Conservation (phyloP, 2,113 vertebrate species). For the Pseudopipra pipra region DNA sequence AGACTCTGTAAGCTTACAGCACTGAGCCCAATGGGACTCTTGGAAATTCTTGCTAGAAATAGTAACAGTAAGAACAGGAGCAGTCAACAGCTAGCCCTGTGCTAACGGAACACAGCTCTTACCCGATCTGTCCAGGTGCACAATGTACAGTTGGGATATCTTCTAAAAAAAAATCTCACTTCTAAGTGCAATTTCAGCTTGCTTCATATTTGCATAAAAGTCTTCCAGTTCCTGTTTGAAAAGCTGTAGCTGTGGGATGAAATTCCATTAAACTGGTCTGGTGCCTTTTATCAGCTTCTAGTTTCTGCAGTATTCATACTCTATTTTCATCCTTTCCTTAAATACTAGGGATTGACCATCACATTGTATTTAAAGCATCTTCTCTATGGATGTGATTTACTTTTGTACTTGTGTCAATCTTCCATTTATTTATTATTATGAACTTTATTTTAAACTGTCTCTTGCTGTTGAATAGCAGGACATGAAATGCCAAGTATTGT, state of each 20-base stretch:
- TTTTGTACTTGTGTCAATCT: not conserved
- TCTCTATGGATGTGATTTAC: not conserved
- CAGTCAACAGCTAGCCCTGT: not conserved
- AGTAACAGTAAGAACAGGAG: not conserved
- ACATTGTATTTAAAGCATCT: not conserved
- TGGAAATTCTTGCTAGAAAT: not conserved
- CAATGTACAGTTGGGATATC: not conserved
- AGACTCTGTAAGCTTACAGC: not conserved
- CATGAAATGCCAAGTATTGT: conserved; percentile 56
- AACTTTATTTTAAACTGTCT: conserved; percentile 55
- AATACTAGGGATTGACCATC: conserved; percentile 40
- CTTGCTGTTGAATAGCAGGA: conserved; percentile 28
- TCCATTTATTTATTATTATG: conserved; percentile 60
- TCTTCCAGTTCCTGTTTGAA: conserved; percentile 25
- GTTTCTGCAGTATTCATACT: conserved; percentile 38
- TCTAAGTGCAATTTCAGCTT: conserved; percentile 23
- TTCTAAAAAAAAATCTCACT: not conserved
- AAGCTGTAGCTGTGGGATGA: not conserved
- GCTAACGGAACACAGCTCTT: not conserved
- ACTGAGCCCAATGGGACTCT: not conserved
- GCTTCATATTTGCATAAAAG: conserved; percentile 32
- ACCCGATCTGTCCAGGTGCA: not conserved
- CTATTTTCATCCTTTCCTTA: conserved; percentile 43
- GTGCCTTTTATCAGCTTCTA: conserved; percentile 39
- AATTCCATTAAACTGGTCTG: conserved; percentile 44